A percentile compares a stretch with the other conserved stretches of the same genome.
Conservation (phyloP, 1,140 invertebrate genomes). For the Heliconius hermathena region DNA sequence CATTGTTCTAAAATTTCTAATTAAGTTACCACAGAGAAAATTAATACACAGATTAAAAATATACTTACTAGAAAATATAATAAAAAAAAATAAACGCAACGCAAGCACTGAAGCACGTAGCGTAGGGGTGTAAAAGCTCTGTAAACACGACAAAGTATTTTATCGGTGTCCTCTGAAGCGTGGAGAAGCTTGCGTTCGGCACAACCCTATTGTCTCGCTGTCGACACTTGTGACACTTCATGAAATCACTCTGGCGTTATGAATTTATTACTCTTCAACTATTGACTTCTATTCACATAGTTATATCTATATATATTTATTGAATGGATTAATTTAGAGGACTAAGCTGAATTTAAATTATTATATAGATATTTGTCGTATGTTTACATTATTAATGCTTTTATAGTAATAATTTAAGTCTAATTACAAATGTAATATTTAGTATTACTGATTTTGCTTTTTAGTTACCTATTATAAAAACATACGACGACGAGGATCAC, state of each 20-base stretch:
- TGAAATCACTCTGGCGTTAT: constrained; percentile 67
- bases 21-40: too few relatives aligned
- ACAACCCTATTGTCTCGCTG: constrained; percentile 64
- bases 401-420: background rate
- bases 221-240: constrained; percentile 65
- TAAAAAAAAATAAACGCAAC: constrained; percentile 5
- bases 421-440: background rate
- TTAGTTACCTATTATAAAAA: too few relatives aligned
- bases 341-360: background rate
- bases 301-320: constrained; percentile 18
- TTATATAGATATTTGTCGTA: background rate
- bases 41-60: background rate
- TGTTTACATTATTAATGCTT: background rate
- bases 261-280: constrained; percentile 60
- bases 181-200: constrained; percentile 41
- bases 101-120: constrained; percentile 44
- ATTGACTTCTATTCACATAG: constrained; percentile 46
- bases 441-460: too few relatives aligned
- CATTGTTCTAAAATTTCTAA: background rate
- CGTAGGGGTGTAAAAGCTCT: constrained; percentile 57
- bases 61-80: background rate
- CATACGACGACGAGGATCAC: too few relatives aligned
- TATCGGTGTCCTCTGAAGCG: constrained; percentile 59
- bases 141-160: constrained; percentile 72
- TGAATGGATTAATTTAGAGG: background rate